A percentile compares a stretch with the other conserved stretches of the same genome.
Conservation (phyloP, 2,888 invertebrate species). For the Parascotia fuliginaria region DNA sequence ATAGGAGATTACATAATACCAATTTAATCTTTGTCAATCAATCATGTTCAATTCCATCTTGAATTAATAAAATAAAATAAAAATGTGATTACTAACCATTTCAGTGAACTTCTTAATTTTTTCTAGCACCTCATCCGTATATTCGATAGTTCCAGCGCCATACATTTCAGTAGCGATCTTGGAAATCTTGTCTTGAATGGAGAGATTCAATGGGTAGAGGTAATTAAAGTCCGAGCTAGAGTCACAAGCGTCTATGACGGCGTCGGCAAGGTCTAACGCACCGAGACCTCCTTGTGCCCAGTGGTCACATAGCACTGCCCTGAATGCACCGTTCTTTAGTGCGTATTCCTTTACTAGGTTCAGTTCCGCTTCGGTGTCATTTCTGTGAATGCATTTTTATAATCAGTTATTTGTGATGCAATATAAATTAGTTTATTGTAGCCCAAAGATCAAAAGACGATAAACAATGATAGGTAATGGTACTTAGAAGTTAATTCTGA, state of each 20-base stretch:
- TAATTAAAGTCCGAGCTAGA: slow-evolving; percentile 87
- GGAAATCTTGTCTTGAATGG: slow-evolving; percentile 94
- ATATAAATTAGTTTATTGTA: too few relatives aligned
- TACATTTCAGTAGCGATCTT: slow-evolving; percentile 97
- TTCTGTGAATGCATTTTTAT: too few relatives aligned
- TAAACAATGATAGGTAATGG: too few relatives aligned
- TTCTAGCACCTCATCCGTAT: slow-evolving; percentile 89
- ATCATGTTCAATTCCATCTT: too few relatives aligned
- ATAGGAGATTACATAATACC: too few relatives aligned
- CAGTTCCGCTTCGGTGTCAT: slow-evolving; percentile 94
- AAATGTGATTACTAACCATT: slow-evolving; percentile 88
- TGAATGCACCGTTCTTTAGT: slow-evolving; percentile 92
- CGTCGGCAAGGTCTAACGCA: slow-evolving; percentile 93
- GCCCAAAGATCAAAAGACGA: too few relatives aligned
- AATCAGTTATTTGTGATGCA: too few relatives aligned
- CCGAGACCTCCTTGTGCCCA: slow-evolving; percentile 97
- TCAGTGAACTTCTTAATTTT: slow-evolving; percentile 90
- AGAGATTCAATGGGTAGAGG: slow-evolving; percentile 89
- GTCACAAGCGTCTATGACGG: slow-evolving; percentile 92
- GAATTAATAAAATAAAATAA: too few relatives aligned
- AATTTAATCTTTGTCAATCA: too few relatives aligned
- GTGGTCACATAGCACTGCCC: slow-evolving; percentile 94
- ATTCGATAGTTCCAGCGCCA: slow-evolving; percentile 95
- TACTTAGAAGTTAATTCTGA: too few relatives aligned
- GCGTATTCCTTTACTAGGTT: slow-evolving; percentile 91